Percentiles rank a stretch among this genome's conserved stretches.
These are phyloP conservation scores for Atta colombica DNA, from an alignment of 1,140 invertebrate genomes.

Conservation along the genomic window DNA sequence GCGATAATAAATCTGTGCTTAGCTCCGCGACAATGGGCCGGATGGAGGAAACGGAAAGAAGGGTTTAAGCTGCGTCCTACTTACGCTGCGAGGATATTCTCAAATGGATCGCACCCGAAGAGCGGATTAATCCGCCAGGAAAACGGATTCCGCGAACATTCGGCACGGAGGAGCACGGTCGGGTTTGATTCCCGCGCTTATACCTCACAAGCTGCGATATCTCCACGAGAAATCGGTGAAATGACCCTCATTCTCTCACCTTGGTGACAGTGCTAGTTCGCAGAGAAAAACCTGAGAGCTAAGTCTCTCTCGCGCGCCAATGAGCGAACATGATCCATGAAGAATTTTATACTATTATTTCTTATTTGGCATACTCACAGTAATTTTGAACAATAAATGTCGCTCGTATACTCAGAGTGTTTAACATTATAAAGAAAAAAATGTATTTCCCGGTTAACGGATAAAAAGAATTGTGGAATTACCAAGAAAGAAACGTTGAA, in stretches of 20 bases:
- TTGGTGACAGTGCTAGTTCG: slow-evolving; percentile 6
- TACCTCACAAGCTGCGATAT: slow-evolving; percentile 23
- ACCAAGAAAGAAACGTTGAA: not conserved
- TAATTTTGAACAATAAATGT: not conserved
- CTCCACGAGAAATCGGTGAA: slow-evolving; percentile 36
- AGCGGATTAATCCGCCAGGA: slow-evolving; percentile 75
- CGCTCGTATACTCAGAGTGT: not conserved
- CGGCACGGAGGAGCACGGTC: slow-evolving; percentile 50
- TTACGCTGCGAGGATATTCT: slow-evolving; percentile 77
- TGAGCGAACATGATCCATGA: not conserved
- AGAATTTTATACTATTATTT: not conserved
- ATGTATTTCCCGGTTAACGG: not conserved
- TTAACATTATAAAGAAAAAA: not conserved
- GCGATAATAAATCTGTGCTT: slow-evolving; percentile 82
- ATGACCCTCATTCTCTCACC: slow-evolving; percentile 13
- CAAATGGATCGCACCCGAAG: slow-evolving; percentile 78
- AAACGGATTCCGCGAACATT: slow-evolving; percentile 73
- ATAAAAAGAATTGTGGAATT: not conserved
- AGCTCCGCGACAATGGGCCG: slow-evolving; percentile 79
- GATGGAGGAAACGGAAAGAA: slow-evolving; percentile 77
- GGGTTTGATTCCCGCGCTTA: slow-evolving; percentile 67
- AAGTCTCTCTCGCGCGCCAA: not conserved
- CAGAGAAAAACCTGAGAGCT: slow-evolving; percentile 3
- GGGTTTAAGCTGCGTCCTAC: slow-evolving; percentile 80
- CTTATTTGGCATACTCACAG: not conserved